Base-by-base conservation (phyloP, 1,140 invertebrate genomes). In the Diorhabda elongata region DNA sequence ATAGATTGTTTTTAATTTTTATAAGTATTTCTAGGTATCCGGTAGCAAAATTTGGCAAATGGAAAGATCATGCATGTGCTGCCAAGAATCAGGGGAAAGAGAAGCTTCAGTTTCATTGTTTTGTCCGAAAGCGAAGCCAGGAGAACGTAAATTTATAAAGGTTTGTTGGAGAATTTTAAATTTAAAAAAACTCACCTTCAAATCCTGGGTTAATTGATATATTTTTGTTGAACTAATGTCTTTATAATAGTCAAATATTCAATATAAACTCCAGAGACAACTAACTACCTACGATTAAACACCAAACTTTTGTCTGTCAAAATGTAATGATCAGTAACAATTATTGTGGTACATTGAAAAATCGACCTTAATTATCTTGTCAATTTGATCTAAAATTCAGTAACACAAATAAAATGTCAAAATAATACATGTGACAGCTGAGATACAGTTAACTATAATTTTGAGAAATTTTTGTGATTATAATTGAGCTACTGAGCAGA, bases 11-110 rank as follows among this genome's bases (percentile, higher is more conserved):
- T 62, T 43, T 64, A 69, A 59, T 45, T 68, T 56, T 8, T 7
- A 26, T 43, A 42, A 7, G 9, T 47, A 5, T 52, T 69, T 69
- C 69, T 70, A 96, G 94, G 93, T 96, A 4, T 96, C 94, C n/a
- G 93, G 93, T 7, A 96, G 92, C 71, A 96, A 96, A 85, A 93
- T 96, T 78, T 97, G 95, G 95, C 94, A 96, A 86, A 96, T 95
- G 89, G 95, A 97, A 81, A 84, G 95, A 58, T 95, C 93, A 6
- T 95, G 94, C 76, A 96, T 95, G 89, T 97, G 94, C 79, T 97
- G 94, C 82, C 94, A 96, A 82, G 94, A 96, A 81, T 94, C 93
- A 74, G 94, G 95, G 2, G 94, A 96, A 82, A 84, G 94, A 71
- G 94, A 96, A 83, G 94, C 95, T 2, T 90, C 88, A 47, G 92